These are phyloP conservation scores for Molothrus aeneus DNA, from an alignment of 2,797 vertebrate genomes.

Conservation along the genomic window DNA sequence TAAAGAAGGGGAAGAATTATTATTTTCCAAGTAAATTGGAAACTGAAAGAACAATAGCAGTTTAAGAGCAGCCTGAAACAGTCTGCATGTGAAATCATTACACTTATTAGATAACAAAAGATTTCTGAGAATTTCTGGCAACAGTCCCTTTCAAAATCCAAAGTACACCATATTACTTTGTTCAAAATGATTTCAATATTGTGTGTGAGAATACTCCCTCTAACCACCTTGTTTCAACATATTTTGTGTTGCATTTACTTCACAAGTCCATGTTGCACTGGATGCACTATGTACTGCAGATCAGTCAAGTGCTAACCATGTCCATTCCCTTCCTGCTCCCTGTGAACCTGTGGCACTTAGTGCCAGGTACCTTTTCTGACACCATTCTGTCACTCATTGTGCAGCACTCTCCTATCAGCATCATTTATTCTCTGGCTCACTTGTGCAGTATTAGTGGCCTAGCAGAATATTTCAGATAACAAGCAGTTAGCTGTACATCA, in stretches of 20 bases:
- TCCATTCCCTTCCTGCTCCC: neutral
- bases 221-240: neutral
- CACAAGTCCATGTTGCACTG: neutral
- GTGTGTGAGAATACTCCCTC: rapidly evolving
- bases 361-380: neutral
- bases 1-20: neutral
- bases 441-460: neutral
- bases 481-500: neutral
- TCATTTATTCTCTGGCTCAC: neutral
- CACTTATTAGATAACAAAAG: neutral
- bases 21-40: neutral
- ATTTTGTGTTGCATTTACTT: neutral
- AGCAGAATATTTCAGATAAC: neutral
- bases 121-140: neutral
- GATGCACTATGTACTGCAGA: neutral
- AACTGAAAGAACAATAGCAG: neutral
- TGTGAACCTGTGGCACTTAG: rapidly evolving
- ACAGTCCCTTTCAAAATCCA: neutral
- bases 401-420: neutral
- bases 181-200: neutral
- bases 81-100: neutral
- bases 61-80: neutral
- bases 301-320: neutral
- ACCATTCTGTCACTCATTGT: neutral
- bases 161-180: rapidly evolving